Evolutionary conservation across 2,797 vertebrate species (phyloP), one percentile per base, ranked within the genome.

Genomic region (Eulemur albifrons): DNA sequence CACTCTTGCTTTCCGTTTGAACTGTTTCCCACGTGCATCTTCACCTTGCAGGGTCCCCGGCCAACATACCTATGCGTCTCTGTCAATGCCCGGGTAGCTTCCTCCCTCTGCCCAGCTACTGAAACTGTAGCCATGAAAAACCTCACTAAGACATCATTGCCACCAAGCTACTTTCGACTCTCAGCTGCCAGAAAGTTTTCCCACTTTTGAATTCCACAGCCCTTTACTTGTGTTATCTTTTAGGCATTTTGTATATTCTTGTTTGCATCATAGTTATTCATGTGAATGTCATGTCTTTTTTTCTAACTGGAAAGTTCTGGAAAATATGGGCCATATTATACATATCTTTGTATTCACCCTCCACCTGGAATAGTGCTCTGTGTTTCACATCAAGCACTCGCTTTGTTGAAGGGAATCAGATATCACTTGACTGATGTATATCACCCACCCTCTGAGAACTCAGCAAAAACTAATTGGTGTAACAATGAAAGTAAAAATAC

Each of bases 401-500:
- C 1, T 65, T 84, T 77, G 54, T 67, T 92, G 81, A 89, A 94
- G 50, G 59, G 40, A 95, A 81, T 85, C 38, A 18, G 32, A 38
- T 90, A 75, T 50, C 21, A 48, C 79, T 69, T 25, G 12, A 89
- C 32, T 21, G 50, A 87, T 52, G 72, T 69, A 23, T n/a, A 23
- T 35, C 72, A 63, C 14, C 61, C 30, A 38, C 76, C 43, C 59
- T 93, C 45, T 80, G 80, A 87, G 70, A 65, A 77, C 76, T 81
- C 72, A 35, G 18, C 9, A 32, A 80, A 94, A 65, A 27, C 61
- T 57, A 88, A 76, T 7, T 57, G 73, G 38, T 69, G 0, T 15
- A 73, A 57, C 27, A 79, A 89, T 59, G 65, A 86, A 85, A 92
- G 25, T 61, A 90, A 89, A 75, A 90, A 85, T 30, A 93, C n/a